A percentile compares a stretch with the other conserved stretches of the same genome.
Evolutionary conservation across 2,888 invertebrate genomes (phyloP).

Genomic region (Mamestra brassicae): DNA sequence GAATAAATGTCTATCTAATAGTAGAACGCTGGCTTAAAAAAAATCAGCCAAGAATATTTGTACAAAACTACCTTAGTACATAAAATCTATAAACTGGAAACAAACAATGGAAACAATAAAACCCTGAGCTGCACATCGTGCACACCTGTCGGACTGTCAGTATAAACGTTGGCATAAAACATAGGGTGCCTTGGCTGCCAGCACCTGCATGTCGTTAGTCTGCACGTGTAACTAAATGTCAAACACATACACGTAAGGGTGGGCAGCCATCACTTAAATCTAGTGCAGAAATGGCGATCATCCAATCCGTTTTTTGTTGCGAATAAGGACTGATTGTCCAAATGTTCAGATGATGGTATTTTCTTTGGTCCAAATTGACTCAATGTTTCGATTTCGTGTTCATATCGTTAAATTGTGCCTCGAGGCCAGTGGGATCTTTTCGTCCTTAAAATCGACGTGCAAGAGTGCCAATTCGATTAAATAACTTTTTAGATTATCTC

Average conservation of each 20-base stretch:
- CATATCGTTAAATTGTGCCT: no score
- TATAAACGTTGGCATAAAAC: background rate
- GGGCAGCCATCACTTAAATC: no score
- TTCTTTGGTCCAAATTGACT: background rate
- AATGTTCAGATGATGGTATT: background rate
- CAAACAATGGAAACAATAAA: background rate
- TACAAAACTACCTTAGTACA: no score
- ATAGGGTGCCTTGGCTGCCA: background rate
- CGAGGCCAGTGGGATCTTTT: no score
- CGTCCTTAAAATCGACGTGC: no score
- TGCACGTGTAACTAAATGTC: background rate
- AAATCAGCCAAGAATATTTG: no score
- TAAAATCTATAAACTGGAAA: no score
- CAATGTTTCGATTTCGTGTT: background rate
- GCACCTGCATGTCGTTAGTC: constrained; percentile 6
- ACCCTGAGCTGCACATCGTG: background rate
- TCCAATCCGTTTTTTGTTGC: background rate
- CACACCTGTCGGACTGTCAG: constrained; percentile 20
- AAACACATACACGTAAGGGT: background rate
- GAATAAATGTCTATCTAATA: no score
- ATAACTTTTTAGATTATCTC: background rate
- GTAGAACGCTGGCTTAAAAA: no score
- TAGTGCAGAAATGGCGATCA: no score
- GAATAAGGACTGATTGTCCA: background rate
- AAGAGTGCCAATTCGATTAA: no score